Percentiles rank a stretch among this genome's conserved stretches.
Evolutionary conservation across 2,113 vertebrate genomes (phyloP).

Genomic region (Ophthalmolycus amberensis): DNA sequence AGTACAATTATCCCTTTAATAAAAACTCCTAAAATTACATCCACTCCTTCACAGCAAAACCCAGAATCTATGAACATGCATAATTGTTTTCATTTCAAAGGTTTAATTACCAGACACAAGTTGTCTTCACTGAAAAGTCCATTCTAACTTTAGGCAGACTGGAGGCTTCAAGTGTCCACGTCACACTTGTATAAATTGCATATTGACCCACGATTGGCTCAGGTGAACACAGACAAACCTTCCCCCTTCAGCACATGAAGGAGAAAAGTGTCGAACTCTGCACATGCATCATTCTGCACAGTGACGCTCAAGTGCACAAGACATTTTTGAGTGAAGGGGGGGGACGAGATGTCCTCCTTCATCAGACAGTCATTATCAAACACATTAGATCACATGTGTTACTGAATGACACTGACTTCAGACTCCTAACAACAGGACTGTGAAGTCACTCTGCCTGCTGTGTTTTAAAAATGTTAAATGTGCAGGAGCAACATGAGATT

Average conservation of each 20-base stretch:
- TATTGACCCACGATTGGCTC: neutral
- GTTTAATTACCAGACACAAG: neutral
- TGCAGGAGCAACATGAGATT: slow-evolving; percentile 33
- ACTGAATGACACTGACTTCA: slow-evolving; percentile 3
- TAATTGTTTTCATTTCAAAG: neutral
- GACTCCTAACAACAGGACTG: neutral
- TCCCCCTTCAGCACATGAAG: neutral
- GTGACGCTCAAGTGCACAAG: neutral
- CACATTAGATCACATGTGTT: neutral
- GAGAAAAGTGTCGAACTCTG: neutral
- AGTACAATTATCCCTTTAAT: neutral
- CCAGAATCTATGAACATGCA: neutral
- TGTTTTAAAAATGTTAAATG: slow-evolving; percentile 30
- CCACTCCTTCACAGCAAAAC: neutral
- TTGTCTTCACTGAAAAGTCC: neutral
- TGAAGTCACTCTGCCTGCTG: slow-evolving; percentile 15
- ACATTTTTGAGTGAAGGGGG: neutral
- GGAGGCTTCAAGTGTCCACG: neutral
- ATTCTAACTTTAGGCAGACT: neutral
- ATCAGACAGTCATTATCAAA: neutral
- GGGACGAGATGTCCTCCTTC: neutral
- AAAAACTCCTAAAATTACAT: neutral
- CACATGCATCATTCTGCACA: neutral
- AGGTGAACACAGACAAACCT: neutral
- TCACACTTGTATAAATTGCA: neutral